Base-by-base conservation (phyloP, 2,888 invertebrate genomes). In the Rhorus exstirpatorius region DNA sequence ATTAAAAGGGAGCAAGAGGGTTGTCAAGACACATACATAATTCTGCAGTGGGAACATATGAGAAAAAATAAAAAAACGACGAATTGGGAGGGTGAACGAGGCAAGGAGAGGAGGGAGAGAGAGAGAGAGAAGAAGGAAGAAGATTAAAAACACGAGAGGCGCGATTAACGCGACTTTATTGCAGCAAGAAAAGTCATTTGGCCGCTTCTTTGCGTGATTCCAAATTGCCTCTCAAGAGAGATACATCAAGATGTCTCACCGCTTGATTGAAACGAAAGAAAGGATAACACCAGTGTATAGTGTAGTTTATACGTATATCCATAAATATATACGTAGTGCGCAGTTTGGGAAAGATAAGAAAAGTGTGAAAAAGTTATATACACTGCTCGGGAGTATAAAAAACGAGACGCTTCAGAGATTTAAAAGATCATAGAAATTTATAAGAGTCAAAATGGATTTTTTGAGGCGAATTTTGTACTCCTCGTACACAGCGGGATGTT, bases 91-190 rank as follows among this genome's bases (percentile, higher is more conserved):
- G 19, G 12, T 61, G 38, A 71, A 58, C 46, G 63, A 63, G 55
- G 44, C 53, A 55, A 35, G 35, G 58, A 41, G 51, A 19, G 21
- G 58, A 58, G 51, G 41, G 35, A 65, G 51, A 41, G 19, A 31
- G 58, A 58, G 51, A 63, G 51, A 53, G 35, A 53, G 74, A 71
- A 55, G 26, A 65, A 71, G 68, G 78, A 68, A 61, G 76, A 72
- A 49, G 53, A 68, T 74, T 68, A 78, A 78, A 78, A 78, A 74
- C 67, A 53, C 44, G 72, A 70, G 71, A 79, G 75, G 53, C 79
- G 60, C 67, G 82, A 82, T 82, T 82, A 82, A 82, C 75, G 75
- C 65, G 75, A 82, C 82, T 82, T 82, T 82, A 82, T 79, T 76
- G 79, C 75, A 14, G 71, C 74, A 76, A 79, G 71, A 79, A 76